These are phyloP conservation scores for Oreocharis arfaki DNA, from an alignment of 2,113 vertebrate species.

Conservation along the genomic window DNA sequence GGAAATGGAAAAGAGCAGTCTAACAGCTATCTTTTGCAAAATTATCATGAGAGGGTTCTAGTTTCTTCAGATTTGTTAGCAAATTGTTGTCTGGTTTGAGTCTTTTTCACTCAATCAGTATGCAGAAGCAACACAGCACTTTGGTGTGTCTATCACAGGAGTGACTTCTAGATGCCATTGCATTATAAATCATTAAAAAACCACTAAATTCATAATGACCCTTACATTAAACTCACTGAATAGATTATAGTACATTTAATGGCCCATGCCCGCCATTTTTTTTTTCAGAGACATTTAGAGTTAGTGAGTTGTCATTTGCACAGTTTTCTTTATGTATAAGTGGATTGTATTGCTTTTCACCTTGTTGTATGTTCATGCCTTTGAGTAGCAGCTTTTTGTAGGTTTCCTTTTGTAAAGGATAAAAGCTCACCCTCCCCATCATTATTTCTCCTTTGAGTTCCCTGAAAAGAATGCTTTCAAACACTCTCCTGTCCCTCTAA, in stretches of 20 bases:
- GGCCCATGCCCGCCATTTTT: neutral
- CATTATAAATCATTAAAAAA: slow-evolving; percentile 11
- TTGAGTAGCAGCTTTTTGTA: neutral
- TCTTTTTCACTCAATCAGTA: neutral
- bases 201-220: neutral
- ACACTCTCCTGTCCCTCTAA: neutral
- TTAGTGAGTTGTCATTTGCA: neutral
- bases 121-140: neutral
- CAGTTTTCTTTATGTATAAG: neutral
- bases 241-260: neutral
- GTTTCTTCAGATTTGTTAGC: neutral
- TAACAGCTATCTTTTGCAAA: neutral
- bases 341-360: neutral
- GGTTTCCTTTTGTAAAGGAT: neutral
- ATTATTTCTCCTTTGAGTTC: neutral
- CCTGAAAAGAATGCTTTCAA: neutral
- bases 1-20: neutral
- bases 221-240: slow-evolving; percentile 5
- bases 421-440: neutral
- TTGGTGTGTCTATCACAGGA: neutral
- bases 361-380: neutral
- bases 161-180: neutral
- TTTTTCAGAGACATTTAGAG: neutral
- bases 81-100: neutral
- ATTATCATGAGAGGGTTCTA: neutral